These are phyloP conservation scores for Merluccius polli DNA, from an alignment of 2,797 vertebrate genomes.

Conservation along the genomic window DNA sequence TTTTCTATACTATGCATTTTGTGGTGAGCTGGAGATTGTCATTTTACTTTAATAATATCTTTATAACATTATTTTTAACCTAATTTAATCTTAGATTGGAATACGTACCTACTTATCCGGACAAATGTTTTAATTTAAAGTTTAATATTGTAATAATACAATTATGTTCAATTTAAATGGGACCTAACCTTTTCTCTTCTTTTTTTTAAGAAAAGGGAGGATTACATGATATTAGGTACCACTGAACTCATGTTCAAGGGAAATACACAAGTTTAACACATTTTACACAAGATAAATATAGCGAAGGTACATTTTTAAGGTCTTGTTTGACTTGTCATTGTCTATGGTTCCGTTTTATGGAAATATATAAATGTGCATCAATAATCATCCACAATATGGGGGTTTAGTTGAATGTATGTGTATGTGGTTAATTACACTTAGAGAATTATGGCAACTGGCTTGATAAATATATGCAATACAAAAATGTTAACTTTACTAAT, in stretches of 20 bases:
- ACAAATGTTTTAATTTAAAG: background rate
- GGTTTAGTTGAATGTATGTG: background rate
- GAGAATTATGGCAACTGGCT: background rate
- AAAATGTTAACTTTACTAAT: background rate
- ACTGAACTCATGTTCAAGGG: background rate
- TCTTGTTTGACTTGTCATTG: background rate
- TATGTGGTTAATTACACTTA: background rate
- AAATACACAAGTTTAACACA: background rate
- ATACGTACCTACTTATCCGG: background rate
- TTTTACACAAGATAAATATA: background rate
- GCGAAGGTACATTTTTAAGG: background rate
- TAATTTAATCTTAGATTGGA: background rate
- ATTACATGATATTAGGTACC: background rate
- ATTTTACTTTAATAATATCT: background rate
- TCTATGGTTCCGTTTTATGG: too few relatives aligned
- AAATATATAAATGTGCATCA: background rate
- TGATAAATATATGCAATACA: background rate
- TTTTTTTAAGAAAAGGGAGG: background rate
- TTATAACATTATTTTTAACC: background rate
- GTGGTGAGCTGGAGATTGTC: background rate
- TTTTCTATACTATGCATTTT: background rate
- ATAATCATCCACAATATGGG: background rate
- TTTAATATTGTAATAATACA: background rate
- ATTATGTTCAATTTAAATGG: background rate
- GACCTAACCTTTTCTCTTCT: background rate